Base-by-base conservation (phyloP, 1,140 invertebrate species). In the Dinothrombium tinctorium region DNA sequence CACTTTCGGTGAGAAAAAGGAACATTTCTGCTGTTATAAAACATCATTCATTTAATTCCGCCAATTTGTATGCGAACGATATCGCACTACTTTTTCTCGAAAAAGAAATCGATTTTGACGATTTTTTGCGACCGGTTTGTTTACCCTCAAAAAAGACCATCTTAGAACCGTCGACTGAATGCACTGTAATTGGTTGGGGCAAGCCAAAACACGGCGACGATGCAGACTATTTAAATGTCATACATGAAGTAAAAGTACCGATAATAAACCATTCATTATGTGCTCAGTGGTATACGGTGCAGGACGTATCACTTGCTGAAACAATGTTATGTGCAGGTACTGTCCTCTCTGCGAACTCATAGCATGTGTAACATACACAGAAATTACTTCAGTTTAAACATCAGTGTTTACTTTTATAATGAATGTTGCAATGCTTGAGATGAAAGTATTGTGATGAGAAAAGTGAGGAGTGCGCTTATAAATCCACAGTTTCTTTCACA, bases 101-200 rank as follows among this genome's bases (percentile, higher is more conserved):
- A 52, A 77, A 80, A 20, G 61, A 81, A 36, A 68, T 83, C 46
- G 82, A 81, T 55, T 76, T 76, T 1, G 48, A 50, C 20, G 43
- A 51, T 60, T 75, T 14, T 58, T 82, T 89, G 49, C 83, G 81
- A 76, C 83, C 83, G 2, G 61, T 87, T 21, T 76, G 76, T 52
- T 56, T 86, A 33, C 70, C 72, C 2, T 62, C 41, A 2, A 39
- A 29, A 12, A 15, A 21, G 17, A n/a, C 15, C 14, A 32, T 21
- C 7, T 12, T 33, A 5, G 26, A 25, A 23, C 39, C 40, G 26
- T 37, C 35, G 9, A 45, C 41, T 4, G 24, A 40, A 5, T 53
- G 52, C 24, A 49, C 44, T 11, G 52, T 53, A 1, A 47, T 50
- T 40, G 52, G 52, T 6, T 53, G 51, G 49, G 52, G 51, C 15